Conservation (phyloP, 2,888 invertebrate genomes). For the Tipula unca region DNA sequence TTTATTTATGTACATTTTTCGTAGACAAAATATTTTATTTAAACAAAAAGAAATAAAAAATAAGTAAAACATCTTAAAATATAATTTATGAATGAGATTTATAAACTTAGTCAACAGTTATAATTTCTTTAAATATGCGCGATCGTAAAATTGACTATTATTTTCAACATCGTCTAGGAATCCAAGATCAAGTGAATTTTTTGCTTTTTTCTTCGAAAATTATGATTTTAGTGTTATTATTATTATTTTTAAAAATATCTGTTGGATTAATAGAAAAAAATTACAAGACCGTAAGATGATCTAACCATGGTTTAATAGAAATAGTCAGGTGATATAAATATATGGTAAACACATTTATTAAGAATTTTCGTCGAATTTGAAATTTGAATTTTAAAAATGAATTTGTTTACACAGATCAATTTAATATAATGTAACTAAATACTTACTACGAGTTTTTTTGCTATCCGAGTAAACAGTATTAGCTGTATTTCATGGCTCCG, state of each 20-base stretch:
- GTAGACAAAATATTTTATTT: background rate
- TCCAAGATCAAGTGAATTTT: background rate
- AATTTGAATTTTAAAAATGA: too few relatives aligned
- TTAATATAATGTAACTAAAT: too few relatives aligned
- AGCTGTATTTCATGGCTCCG: too few relatives aligned
- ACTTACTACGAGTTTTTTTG: too few relatives aligned
- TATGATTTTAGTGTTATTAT: background rate
- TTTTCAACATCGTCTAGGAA: slow-evolving; percentile 8
- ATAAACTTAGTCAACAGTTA: slow-evolving; percentile 2
- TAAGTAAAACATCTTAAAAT: background rate
- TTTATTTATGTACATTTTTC: background rate
- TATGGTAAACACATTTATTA: too few relatives aligned
- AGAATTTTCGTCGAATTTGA: too few relatives aligned
- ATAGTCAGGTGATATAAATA: background rate
- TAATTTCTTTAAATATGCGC: background rate
- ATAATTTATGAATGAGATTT: slow-evolving; percentile 8
- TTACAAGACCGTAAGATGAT: background rate
- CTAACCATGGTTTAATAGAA: background rate
- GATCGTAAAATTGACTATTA: slow-evolving; percentile 2
- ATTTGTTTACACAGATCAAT: too few relatives aligned
- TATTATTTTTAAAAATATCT: background rate
- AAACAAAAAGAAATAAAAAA: background rate
- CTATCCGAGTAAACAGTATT: too few relatives aligned
- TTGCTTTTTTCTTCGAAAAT: background rate
- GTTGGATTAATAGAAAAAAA: background rate